Evolutionary conservation across 2,797 vertebrate genomes (phyloP), one percentile per base, ranked within the genome.

Genomic region (Masticophis lateralis): DNA sequence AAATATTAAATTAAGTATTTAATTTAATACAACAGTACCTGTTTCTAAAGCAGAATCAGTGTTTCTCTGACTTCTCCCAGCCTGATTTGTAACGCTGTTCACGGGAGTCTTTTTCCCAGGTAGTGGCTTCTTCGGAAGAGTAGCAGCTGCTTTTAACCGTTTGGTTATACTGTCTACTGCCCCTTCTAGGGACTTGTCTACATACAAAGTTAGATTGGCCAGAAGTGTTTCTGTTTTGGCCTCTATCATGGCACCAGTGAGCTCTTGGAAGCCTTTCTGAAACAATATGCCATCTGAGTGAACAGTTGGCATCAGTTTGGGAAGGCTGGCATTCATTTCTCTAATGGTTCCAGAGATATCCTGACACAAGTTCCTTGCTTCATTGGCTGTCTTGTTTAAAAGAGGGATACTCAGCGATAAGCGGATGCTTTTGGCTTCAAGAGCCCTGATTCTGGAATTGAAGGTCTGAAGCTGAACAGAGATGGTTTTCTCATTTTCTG

Each of bases 51-150:
- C 0, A n/a, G 94, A 97, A 91, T 98, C 98, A 0, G 97, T 95
- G 86, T 98, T 98, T 91, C 98, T 97, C 94, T 98, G 98, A 59
- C 95, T 97, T 59, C 98, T 96, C 18, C 97, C 96, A 88, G 94
- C 90, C 66, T 96, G 91, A 88, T 86, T 90, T 59, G 94, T 25
- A 1, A 96, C 97, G 11, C 94, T 0, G 1, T 98, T 97, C 91
- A 90, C 74, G 56, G 92, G 0, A 9, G 91, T 61, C 91, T 97
- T 98, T 95, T 98, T 98, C 0, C 1, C 43, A 55, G 92, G 28
- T 4, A 10, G 69, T 59, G 94, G 53, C 95, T 97, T 98, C 96
- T 98, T 98, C 22, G 92, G 4, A 10, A 92, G 55, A 5, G 91
- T 79, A 94, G 98, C 98, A n/a, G 92, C 53, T 90, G 97, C 97